A percentile compares a stretch with the other conserved stretches of the same genome.
Conservation (phyloP, 2,888 invertebrate species). For the Bedellia somnulentella region DNA sequence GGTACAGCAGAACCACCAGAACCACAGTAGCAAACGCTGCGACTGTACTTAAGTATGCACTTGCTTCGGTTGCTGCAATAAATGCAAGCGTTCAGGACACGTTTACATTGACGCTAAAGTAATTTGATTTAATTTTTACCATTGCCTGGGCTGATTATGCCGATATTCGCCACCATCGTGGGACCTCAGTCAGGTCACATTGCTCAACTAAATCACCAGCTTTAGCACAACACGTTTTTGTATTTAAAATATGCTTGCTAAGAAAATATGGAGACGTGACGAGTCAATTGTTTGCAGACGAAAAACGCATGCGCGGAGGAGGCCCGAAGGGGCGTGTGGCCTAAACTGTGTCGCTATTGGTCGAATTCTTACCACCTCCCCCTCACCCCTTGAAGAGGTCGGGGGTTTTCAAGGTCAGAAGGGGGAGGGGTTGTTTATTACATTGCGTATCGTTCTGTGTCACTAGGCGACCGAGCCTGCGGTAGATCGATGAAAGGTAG, state of each 20-base stretch:
- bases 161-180: conserved; percentile 49
- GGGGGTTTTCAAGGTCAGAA: conserved; percentile 1
- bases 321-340: conserved; percentile 45
- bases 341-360: conserved; percentile 34
- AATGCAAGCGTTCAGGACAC: not conserved
- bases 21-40: conserved; percentile 82
- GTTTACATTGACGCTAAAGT: not conserved
- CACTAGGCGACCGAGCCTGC: conserved; percentile 10
- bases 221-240: too few relatives aligned
- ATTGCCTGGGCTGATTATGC: conserved; percentile 39
- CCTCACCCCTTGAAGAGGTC: not conserved
- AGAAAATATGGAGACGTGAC: conserved; percentile 36
- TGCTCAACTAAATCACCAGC: too few relatives aligned
- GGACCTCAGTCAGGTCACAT: too few relatives aligned
- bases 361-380: conserved; percentile 14
- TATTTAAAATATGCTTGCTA: too few relatives aligned
- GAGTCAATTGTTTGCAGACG: conserved; percentile 37
- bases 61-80: conserved; percentile 73
- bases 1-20: conserved; percentile 82
- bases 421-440: not conserved
- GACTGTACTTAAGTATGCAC: conserved; percentile 85
- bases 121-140: conserved; percentile 22
- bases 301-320: conserved; percentile 31
- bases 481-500: too few relatives aligned
- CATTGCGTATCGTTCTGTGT: conserved; percentile 6